Conservation (phyloP, 1,140 invertebrate species). For the Lepidurus arcticus region DNA sequence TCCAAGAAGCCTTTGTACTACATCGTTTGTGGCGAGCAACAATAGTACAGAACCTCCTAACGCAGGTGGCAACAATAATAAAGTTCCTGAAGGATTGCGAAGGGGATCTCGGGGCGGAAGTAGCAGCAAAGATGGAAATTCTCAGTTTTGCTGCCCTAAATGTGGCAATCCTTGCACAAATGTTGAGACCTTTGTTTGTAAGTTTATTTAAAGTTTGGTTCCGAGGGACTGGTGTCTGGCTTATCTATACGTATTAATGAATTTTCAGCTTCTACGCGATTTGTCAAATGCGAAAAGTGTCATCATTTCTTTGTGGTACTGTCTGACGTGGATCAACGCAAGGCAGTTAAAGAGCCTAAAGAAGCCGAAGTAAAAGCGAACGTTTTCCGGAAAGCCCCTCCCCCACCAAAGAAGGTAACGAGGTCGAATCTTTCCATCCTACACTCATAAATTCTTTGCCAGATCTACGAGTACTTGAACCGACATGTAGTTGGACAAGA, state of each 20-base stretch:
- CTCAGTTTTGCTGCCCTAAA: slow-evolving; percentile 78
- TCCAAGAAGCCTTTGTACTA: neutral
- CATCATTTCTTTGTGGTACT: slow-evolving; percentile 97
- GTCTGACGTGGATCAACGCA: slow-evolving; percentile 70
- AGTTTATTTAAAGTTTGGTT: slow-evolving; percentile 44
- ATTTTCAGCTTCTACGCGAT: slow-evolving; percentile 69
- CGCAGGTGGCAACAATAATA: neutral
- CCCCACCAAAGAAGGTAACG: slow-evolving; percentile 79
- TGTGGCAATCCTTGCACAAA: slow-evolving; percentile 93
- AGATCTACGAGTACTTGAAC: slow-evolving; percentile 92
- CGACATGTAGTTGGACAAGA: slow-evolving; percentile 97
- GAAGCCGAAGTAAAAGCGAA: slow-evolving; percentile 57
- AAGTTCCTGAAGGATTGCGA: neutral
- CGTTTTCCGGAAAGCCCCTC: slow-evolving; percentile 71
- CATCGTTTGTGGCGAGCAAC: neutral
- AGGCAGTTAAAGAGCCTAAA: slow-evolving; percentile 57
- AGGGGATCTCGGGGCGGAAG: slow-evolving; percentile 24
- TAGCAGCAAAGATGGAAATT: slow-evolving; percentile 46
- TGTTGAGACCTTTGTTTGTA: slow-evolving; percentile 92
- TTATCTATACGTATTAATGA: slow-evolving; percentile 32
- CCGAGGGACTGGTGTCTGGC: slow-evolving; percentile 38
- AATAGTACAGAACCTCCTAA: neutral
- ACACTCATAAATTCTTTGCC: slow-evolving; percentile 39
- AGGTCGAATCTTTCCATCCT: slow-evolving; percentile 28
- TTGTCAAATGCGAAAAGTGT: slow-evolving; percentile 97